Evolutionary conservation across 2,113 vertebrate genomes (phyloP).

Genomic region (Oxygymnocypris stewartii): DNA sequence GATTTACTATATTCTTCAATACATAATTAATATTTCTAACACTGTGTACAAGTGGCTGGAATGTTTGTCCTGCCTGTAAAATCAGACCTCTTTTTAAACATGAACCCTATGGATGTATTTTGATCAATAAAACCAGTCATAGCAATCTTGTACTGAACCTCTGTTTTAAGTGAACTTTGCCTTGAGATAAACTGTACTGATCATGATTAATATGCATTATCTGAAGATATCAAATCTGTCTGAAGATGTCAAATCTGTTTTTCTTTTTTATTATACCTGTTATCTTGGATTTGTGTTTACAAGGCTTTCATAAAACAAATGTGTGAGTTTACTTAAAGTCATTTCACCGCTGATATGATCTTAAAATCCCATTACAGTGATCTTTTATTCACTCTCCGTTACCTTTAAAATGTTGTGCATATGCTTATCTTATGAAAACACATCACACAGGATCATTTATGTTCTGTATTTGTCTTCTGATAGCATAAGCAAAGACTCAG

Average conservation of each 20-base stretch:
- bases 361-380: neutral
- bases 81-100: too few species aligned
- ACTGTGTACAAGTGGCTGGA: neutral
- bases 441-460: neutral
- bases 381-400: neutral
- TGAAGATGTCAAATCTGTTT: constrained; percentile 4
- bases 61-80: neutral
- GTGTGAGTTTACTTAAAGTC: neutral
- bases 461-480: neutral
- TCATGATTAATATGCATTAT: neutral
- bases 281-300: constrained; percentile 4
- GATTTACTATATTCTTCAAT: neutral
- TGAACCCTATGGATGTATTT: neutral
- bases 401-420: neutral
- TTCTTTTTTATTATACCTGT: neutral
- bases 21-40: neutral
- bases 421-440: neutral
- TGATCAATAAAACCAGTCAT: neutral
- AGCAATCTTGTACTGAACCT: neutral
- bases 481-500: neutral
- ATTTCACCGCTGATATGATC: neutral
- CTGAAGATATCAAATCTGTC: constrained; percentile 3
- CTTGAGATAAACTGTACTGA: neutral
- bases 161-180: neutral
- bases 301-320: neutral